Conservation (phyloP, 2,113 vertebrate species). For the Oryctolagus cuniculus region DNA sequence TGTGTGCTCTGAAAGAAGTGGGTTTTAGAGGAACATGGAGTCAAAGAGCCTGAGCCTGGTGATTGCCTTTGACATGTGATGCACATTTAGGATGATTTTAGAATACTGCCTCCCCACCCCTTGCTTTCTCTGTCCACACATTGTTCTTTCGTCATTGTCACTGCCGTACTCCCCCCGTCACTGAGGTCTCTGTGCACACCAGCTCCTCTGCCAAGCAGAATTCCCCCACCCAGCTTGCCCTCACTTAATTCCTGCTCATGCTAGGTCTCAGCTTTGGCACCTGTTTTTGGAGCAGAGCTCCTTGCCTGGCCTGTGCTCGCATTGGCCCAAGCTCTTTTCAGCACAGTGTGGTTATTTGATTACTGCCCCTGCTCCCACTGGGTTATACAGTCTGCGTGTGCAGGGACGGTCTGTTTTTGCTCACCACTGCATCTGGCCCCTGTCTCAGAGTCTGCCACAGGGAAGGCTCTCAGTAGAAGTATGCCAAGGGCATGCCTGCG, state of each 20-base stretch:
- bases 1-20: neutral
- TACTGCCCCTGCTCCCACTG: neutral
- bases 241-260: neutral
- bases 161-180: neutral
- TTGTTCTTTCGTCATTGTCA: neutral
- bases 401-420: neutral
- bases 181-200: neutral
- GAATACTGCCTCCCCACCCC: neutral
- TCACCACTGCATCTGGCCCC: neutral
- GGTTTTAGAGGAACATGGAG: neutral
- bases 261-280: neutral
- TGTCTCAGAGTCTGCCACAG: neutral
- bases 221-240: neutral
- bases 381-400: neutral
- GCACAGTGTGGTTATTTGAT: neutral
- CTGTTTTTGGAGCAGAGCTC: neutral
- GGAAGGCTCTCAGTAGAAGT: neutral
- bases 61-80: neutral
- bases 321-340: neutral
- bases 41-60: neutral
- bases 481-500: neutral
- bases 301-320: neutral
- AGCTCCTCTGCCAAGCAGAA: neutral
- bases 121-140: neutral
- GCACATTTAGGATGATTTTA: neutral